These are phyloP conservation scores for Mongoloraphidia duomilia DNA, from an alignment of 2,888 invertebrate species.

Conservation along the genomic window DNA sequence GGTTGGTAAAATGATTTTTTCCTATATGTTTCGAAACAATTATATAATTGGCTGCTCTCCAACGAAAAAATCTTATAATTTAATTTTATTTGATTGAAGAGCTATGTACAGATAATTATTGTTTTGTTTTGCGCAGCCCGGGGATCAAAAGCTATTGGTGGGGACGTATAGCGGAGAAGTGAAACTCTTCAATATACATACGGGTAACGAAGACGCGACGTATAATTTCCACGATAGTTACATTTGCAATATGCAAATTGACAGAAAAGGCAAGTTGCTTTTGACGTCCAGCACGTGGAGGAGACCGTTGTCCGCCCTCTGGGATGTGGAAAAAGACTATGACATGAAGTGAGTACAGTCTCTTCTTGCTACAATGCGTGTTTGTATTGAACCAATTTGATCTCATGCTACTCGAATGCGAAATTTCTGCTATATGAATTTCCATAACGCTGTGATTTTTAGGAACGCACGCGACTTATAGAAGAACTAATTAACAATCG, in stretches of 20 bases:
- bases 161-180: constrained; percentile 88
- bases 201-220: constrained; percentile 66
- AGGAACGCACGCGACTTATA: too few species aligned
- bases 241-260: constrained; percentile 62
- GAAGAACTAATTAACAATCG: too few species aligned
- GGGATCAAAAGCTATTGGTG: constrained; percentile 42
- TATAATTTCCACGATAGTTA: constrained; percentile 77
- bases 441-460: too few species aligned
- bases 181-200: constrained; percentile 71
- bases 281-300: constrained; percentile 79
- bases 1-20: too few species aligned
- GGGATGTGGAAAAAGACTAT: constrained; percentile 49
- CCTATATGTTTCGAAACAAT: too few species aligned
- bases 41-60: too few species aligned
- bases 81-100: background rate
- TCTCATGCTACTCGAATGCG: too few species aligned
- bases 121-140: background rate
- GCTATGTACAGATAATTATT: background rate
- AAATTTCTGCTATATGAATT: too few species aligned
- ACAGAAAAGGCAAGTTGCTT: constrained; percentile 60
- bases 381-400: too few species aligned
- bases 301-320: constrained; percentile 66
- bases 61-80: background rate
- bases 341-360: constrained; percentile 41
- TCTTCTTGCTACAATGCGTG: too few species aligned